Evolutionary conservation across 2,888 invertebrate species (phyloP), one percentile per base, ranked within the genome.

Genomic region (Brachynemurus nebulosus): DNA sequence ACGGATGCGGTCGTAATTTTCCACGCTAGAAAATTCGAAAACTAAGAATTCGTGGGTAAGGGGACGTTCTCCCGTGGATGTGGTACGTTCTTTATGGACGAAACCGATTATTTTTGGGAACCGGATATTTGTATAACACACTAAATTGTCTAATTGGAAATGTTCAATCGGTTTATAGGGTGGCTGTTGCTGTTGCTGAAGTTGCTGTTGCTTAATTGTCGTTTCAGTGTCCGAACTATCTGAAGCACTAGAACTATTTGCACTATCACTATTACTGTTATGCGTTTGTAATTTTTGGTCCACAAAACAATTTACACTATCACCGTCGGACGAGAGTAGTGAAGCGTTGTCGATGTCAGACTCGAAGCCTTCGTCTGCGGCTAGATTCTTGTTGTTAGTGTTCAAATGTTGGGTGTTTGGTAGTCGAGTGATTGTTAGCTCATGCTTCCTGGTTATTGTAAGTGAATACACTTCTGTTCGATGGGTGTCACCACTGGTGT

Each of bases 341-440:
- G 65, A 65, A 11, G 64, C 51, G 41, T 57, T 64, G 50, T 67
- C 68, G 30, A 65, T 60, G 48, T 66, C 67, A 5, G 66, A 66
- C 54, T 68, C 68, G 55, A 68, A 68, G n/a, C 68, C 68, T 52
- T 68, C 68, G 49, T 68, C 68, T 2, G 21, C 30, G n/a, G 44
- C 23, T 14, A 44, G 18, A 51, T 42, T 5, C 51, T 44, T 1
- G 51, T 19, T 16, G 45, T 25, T 38, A 27, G 12, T 20, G 42
- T 47, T 11, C 4, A 19, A 33, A 46, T 3, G 48, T 43, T 23
- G 20, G 4, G 34, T 25, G n/a, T 35, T 49, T 6, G 3, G 39
- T 30, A 20, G 30, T 30, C 52, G 53, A 11, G 53, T 27, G 37
- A 44, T 27, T n/a, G 27, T 44, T 21, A 44, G 27, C 18, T 44